phyloP scores from a whole-genome alignment of 1,140 invertebrate species.

The Drosophila repletoides region DNA sequence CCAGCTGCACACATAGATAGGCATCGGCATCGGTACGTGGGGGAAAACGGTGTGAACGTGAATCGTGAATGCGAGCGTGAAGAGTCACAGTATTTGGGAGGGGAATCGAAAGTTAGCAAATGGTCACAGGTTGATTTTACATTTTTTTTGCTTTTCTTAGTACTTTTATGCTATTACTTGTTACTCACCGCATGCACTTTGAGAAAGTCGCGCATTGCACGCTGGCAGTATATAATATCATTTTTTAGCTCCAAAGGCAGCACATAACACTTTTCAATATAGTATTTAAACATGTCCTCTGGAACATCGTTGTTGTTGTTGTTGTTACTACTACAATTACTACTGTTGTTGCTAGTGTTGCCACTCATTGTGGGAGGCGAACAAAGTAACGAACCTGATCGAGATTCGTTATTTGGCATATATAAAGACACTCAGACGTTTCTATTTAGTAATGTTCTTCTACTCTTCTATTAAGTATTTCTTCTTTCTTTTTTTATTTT shows the following conservation, averaged over 20 bases:
- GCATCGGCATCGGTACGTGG: too few species aligned
- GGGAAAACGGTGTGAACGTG: too few species aligned
- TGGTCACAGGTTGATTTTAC: conserved; percentile 8
- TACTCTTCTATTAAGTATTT: too few species aligned
- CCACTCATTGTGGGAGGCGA: conserved; percentile 31
- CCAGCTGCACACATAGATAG: too few species aligned
- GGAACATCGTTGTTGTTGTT: conserved; percentile 14
- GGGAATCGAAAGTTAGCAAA: conserved; percentile 13
- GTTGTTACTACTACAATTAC: not conserved
- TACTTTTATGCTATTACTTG: not conserved
- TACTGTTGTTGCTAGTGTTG: not conserved
- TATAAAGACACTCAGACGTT: not conserved
- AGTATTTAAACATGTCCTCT: conserved; percentile 52
- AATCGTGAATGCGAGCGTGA: too few species aligned
- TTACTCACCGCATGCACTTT: conserved; percentile 77
- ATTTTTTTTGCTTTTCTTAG: conserved; percentile 2
- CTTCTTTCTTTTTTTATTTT: conserved; percentile 15
- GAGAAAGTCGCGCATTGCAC: conserved; percentile 69
- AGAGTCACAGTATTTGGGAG: too few species aligned
- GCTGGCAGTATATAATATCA: conserved; percentile 79
- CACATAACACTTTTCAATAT: conserved; percentile 69
- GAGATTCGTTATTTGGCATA: conserved; percentile 13
- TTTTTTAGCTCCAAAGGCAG: conserved; percentile 73
- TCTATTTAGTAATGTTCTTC: not conserved
- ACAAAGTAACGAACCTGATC: conserved; percentile 17